Base-by-base conservation (phyloP, 2,113 vertebrate species). In the Naja naja region DNA sequence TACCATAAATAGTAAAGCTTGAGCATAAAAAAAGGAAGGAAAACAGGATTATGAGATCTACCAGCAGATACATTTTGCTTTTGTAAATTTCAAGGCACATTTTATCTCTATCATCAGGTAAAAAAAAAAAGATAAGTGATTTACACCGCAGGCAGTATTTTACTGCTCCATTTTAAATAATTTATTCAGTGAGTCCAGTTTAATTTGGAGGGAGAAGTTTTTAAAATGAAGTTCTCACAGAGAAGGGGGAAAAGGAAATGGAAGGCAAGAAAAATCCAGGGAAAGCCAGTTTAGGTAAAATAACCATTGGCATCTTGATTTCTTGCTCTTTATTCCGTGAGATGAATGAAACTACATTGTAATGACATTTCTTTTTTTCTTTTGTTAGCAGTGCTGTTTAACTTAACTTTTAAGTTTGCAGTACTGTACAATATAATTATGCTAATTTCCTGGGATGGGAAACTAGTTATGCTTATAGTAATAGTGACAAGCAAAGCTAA, bases 401-500 rank as follows among this genome's bases (percentile, higher is more conserved):
- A 69, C 64, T 16, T 69, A 69, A 69, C n/a, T 53, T 88, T 54
- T 94, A 45, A 95, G 94, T 23, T 95, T 95, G 49, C 86, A 69
- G 0, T 93, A 53, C 0, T 93, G 90, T 93, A 94, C 74, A 9
- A 43, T 43, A 81, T 81, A 92, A 58, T 16, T 56, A 25, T 93
- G 90, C 94, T 95, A 91, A 93, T 54, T 74, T 22, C 47, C 30
- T 53, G 55, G 34, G 39, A 11, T 23, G 12, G 49, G 45, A 86
- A 81, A 58, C 54, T 39, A 49, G 43, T 22, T 8, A 25, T n/a
- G 45, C 23, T 55, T 54, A 3, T 22, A 34, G 25, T n/a, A 64
- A n/a, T 56, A 39, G 20, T n/a, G 47, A 74, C 2, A 64, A n/a
- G 43, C 58, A 22, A 64, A 3, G 30, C 20, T 56, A 60, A 56